These are phyloP conservation scores for Maniola hyperantus DNA, from an alignment of 2,888 invertebrate genomes.

Conservation along the genomic window DNA sequence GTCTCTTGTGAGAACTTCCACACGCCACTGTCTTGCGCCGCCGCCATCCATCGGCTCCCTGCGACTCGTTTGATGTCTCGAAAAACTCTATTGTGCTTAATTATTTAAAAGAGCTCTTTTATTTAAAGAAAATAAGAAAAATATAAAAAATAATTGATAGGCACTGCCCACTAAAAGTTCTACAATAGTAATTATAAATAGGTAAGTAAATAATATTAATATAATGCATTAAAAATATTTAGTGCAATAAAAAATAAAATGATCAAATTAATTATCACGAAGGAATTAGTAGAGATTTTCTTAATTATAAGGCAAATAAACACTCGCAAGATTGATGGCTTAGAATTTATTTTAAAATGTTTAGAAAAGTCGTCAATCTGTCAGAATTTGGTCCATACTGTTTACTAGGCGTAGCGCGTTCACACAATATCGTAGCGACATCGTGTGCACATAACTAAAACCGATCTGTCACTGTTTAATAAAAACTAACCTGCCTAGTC, in stretches of 20 bases:
- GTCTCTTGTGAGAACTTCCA: too few species aligned
- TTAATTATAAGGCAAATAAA: conserved; percentile 26
- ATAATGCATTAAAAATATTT: conserved; percentile 1
- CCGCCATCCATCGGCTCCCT: too few species aligned
- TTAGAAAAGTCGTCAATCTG: conserved; percentile 27
- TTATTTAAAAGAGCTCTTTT: too few species aligned
- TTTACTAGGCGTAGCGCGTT: conserved; percentile 2
- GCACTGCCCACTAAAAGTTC: background rate
- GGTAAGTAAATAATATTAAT: conserved; percentile 6
- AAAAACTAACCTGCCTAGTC: background rate
- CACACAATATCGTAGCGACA: conserved; percentile 22
- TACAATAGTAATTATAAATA: background rate
- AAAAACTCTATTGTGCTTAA: too few species aligned
- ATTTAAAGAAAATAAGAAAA: too few species aligned
- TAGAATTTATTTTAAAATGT: conserved; percentile 22
- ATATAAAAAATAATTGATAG: too few species aligned
- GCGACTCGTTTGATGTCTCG: too few species aligned
- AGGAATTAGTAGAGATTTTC: conserved; percentile 21
- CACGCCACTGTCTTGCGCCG: too few species aligned
- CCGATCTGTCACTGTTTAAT: too few species aligned
- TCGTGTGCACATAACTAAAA: too few species aligned
- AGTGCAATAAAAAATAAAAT: conserved; percentile 12
- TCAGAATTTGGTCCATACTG: conserved; percentile 21
- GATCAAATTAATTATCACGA: conserved; percentile 10
- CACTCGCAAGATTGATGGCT: conserved; percentile 23